These are phyloP conservation scores for Sebastes variabilis DNA, from an alignment of 2,797 vertebrate genomes.

Conservation along the genomic window DNA sequence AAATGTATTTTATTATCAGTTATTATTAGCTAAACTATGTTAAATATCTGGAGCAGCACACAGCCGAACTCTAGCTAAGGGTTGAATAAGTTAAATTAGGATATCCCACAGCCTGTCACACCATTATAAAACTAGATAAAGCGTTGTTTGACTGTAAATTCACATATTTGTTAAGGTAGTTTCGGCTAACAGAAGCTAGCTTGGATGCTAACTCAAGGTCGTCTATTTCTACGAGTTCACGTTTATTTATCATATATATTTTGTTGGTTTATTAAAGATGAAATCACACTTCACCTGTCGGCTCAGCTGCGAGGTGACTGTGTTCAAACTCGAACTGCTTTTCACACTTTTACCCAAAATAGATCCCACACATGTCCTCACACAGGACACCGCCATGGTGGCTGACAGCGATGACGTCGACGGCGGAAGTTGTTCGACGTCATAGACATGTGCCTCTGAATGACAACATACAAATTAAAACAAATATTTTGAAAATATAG, in stretches of 20 bases:
- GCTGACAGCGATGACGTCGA: conserved; percentile 7
- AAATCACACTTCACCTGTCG: conserved; percentile 55
- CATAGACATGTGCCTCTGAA: background rate
- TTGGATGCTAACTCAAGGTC: conserved; percentile 63
- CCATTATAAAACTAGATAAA: fast-evolving
- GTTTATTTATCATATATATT: fast-evolving
- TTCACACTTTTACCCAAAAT: conserved; percentile 66
- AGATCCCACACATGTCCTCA: conserved; percentile 40
- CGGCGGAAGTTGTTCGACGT: conserved; percentile 43
- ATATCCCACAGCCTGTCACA: fast-evolving
- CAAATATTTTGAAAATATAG: background rate
- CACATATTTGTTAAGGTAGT: background rate
- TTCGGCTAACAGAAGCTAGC: conserved; percentile 13
- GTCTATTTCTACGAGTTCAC: background rate
- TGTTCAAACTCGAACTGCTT: conserved; percentile 23
- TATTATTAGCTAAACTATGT: too few relatives aligned
- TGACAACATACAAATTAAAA: background rate
- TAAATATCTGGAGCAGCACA: background rate
- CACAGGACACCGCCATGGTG: conserved; percentile 80
- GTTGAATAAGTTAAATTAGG: fast-evolving
- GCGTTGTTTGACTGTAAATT: fast-evolving
- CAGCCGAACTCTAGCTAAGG: background rate
- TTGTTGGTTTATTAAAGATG: fast-evolving
- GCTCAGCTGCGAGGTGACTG: conserved; percentile 11
- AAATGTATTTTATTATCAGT: too few relatives aligned